These are phyloP conservation scores for Petrocephalus microphthalmus DNA, from an alignment of 2,113 vertebrate genomes.

Conservation along the genomic window DNA sequence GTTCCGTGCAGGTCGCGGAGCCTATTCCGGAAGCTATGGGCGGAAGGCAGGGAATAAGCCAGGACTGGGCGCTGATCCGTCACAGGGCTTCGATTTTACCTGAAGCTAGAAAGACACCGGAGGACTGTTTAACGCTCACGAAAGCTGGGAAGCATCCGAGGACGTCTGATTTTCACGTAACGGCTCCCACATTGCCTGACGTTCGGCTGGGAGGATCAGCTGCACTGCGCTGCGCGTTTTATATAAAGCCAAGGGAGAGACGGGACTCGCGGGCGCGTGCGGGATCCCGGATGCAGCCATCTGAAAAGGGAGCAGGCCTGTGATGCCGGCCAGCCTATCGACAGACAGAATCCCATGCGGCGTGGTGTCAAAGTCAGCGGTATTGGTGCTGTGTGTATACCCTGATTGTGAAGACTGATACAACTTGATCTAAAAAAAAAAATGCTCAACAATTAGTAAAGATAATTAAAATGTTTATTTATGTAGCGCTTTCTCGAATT, in stretches of 20 bases:
- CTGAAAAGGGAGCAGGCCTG: background rate
- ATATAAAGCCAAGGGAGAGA: background rate
- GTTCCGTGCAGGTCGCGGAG: background rate
- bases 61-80: background rate
- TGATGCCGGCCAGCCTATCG: background rate
- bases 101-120: background rate
- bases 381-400: constrained; percentile 18
- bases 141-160: background rate
- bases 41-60: background rate
- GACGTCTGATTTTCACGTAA: background rate
- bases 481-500: background rate
- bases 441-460: background rate
- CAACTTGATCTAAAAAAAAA: background rate
- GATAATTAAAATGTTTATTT: background rate
- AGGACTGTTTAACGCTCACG: background rate
- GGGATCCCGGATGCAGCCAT: background rate
- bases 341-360: background rate
- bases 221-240: background rate
- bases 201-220: background rate
- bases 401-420: constrained; percentile 43
- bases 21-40: background rate
- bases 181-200: background rate
- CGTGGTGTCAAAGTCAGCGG: background rate
- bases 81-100: background rate
- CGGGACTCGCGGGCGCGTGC: background rate